phyloP scores from a whole-genome alignment of 2,797 vertebrate genomes.

The Microchirus variegatus region DNA sequence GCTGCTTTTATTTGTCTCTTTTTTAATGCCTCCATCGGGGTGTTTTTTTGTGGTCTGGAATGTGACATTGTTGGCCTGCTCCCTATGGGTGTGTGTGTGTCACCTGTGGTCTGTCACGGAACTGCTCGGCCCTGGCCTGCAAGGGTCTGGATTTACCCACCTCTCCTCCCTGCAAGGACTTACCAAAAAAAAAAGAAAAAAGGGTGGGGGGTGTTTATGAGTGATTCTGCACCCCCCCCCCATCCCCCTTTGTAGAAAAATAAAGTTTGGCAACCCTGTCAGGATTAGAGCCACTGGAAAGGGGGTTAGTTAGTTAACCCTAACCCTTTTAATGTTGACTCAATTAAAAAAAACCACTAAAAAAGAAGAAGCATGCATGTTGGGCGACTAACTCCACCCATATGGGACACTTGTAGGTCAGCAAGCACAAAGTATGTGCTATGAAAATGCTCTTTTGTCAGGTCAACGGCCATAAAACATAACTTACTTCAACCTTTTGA shows the following conservation, averaged over 20 bases:
- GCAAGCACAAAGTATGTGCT: conserved; percentile 16
- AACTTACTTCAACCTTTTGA: not conserved
- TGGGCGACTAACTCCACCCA: conserved; percentile 54
- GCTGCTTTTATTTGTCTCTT: not conserved
- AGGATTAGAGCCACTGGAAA: not conserved
- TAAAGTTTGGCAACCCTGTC: no score
- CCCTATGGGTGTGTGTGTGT: conserved; percentile 58
- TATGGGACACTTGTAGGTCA: conserved; percentile 23
- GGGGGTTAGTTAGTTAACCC: not conserved
- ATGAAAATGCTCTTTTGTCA: conserved; percentile 3
- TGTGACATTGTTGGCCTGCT: conserved; percentile 46
- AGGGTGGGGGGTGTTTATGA: no score
- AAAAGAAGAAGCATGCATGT: not conserved
- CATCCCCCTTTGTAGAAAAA: no score
- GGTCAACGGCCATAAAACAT: not conserved
- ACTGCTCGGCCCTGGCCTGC: conserved; percentile 66
- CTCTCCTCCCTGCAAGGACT: conserved; percentile 25
- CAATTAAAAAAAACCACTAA: not conserved
- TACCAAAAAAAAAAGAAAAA: not conserved
- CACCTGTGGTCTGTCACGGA: conserved; percentile 61
- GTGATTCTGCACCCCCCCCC: no score
- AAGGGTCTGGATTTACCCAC: conserved; percentile 37
- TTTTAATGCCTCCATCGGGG: not conserved
- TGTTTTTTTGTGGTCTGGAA: conserved; percentile 28
- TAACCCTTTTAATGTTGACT: not conserved